A percentile compares a stretch with the other conserved stretches of the same genome.
Conservation (phyloP, 2,113 vertebrate genomes). For the Trichechus manatus region DNA sequence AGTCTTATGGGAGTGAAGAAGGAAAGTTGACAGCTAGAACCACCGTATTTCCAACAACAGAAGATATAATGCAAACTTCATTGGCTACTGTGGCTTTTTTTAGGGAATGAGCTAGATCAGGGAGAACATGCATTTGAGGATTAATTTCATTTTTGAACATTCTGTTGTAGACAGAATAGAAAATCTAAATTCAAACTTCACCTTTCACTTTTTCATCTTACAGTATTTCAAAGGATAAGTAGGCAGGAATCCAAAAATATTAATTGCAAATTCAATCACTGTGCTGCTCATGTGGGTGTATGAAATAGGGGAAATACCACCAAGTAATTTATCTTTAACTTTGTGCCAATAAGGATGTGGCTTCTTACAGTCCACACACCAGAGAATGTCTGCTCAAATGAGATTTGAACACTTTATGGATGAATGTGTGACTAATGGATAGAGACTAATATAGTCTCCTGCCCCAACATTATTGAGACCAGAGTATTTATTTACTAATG, state of each 20-base stretch:
- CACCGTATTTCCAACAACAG: background rate
- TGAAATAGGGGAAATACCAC: background rate
- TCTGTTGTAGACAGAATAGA: background rate
- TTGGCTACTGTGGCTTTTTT: background rate
- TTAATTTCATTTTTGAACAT: background rate
- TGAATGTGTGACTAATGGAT: slow-evolving; percentile 75
- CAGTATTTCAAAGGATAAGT: slow-evolving; percentile 33
- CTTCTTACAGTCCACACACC: slow-evolving; percentile 14
- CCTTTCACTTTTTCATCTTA: slow-evolving; percentile 3
- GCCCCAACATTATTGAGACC: slow-evolving; percentile 48
- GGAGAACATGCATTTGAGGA: background rate
- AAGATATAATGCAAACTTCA: background rate
- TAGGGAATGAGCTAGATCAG: background rate
- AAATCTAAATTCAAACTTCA: slow-evolving; percentile 47
- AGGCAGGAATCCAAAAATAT: slow-evolving; percentile 71
- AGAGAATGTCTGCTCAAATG: slow-evolving; percentile 56
- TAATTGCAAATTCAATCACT: slow-evolving; percentile 71
- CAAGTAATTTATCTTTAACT: slow-evolving; percentile 31
- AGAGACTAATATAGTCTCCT: slow-evolving; percentile 59
- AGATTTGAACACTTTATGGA: slow-evolving; percentile 53
- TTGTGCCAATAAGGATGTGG: background rate
- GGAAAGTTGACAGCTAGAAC: fast-evolving
- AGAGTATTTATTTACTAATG: slow-evolving; percentile 73
- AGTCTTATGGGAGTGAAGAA: fast-evolving
- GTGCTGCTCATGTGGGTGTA: slow-evolving; percentile 37